Evolutionary conservation across 1,140 invertebrate species (phyloP).

Genomic region (Ericerus pela): DNA sequence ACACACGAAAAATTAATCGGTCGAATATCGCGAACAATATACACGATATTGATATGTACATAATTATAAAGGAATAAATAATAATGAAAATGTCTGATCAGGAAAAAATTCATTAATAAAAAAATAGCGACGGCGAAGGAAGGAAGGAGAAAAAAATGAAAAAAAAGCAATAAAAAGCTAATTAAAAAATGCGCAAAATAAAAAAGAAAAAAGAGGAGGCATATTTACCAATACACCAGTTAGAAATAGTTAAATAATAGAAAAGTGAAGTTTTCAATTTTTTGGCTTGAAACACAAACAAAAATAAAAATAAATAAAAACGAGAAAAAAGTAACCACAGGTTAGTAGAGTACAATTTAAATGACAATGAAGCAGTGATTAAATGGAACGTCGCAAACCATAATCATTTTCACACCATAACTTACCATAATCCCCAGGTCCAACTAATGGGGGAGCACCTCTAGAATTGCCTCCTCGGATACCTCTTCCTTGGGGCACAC

Average conservation of each 20-base stretch:
- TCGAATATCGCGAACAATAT: too few relatives aligned
- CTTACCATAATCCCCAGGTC: conserved; percentile 4
- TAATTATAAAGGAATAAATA: too few relatives aligned
- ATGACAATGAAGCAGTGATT: not conserved
- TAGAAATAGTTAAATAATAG: too few relatives aligned
- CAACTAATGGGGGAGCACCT: not conserved
- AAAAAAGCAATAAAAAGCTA: too few relatives aligned
- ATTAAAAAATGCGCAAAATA: not conserved
- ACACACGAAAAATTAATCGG: too few relatives aligned
- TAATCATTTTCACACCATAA: not conserved
- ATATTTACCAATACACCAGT: not conserved
- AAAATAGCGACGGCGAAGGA: not conserved
- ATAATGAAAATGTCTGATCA: too few relatives aligned
- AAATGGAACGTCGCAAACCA: conserved; percentile 1
- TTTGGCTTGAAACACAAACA: too few relatives aligned
- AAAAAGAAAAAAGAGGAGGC: not conserved
- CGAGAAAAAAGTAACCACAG: not conserved
- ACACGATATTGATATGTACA: too few relatives aligned
- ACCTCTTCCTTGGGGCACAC: not conserved
- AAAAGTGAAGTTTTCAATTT: too few relatives aligned
- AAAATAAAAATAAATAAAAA: not conserved
- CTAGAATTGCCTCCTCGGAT: not conserved
- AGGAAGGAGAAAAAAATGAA: too few relatives aligned
- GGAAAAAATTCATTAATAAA: too few relatives aligned
- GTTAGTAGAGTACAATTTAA: too few relatives aligned